Base-by-base conservation (phyloP, 2,797 vertebrate genomes). In the Sebastiscus albofasciatus region DNA sequence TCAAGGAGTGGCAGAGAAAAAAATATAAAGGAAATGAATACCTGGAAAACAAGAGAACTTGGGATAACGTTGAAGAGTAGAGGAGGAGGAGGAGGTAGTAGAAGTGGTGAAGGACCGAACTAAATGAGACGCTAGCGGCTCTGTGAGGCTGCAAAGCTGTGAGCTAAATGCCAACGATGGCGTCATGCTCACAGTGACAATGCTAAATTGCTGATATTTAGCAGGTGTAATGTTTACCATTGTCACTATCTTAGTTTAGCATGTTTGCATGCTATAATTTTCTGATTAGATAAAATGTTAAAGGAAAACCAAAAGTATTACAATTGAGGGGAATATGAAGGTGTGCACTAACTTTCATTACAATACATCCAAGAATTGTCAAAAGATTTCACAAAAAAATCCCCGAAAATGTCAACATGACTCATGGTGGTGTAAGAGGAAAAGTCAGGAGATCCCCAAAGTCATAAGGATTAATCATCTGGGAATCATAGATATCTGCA, bases 11-110 rank as follows among this genome's bases (percentile, higher is more conserved):
- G 61, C 60, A 73, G 8, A 73, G 24, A 83, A 79, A 74, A 84
- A 67, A 20, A 20, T 12, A 22, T 29, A 31, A 82, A 89, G 89
- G 90, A 92, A 91, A 93, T 87, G 56, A 93, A 87, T 29, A 83
- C 62, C 34, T 66, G 67, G 72, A 75, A 80, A 84, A 80, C 42
- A 29, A 75, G 9, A 74, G 31, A 29, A 81, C 66, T 55, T 59
- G 27, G 80, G 59, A 73, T 55, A 66, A 71, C 20, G 34, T 2
- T 16, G 26, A 62, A 22, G 6, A 60, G 24, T 6, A 27, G 70
- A 80, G 22, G 36, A 74, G 31, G 27, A 24, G 22, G 58, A 14
- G 27, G 46, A 49, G 46, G 46, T 49, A 54, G 61, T 8, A 31
- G 36, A 59, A 5, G 66, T 12, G 49, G n/a, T n/a, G 20, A 72